These are phyloP conservation scores for Cheumatopsyche charites DNA, from an alignment of 1,140 invertebrate genomes.

Conservation along the genomic window DNA sequence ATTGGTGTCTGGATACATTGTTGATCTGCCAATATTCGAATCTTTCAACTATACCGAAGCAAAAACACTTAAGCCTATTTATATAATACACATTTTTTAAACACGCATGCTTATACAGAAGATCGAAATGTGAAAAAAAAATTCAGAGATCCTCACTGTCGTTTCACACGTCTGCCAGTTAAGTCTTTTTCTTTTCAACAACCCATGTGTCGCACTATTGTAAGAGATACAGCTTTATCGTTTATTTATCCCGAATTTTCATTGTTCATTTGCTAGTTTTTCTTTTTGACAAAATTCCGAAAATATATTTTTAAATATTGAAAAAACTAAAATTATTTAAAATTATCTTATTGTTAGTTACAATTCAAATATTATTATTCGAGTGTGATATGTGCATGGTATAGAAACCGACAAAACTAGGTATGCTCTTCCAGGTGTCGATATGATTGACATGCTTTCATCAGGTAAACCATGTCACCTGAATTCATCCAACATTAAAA, in stretches of 20 bases:
- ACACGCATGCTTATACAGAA: neutral
- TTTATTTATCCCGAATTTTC: conserved; percentile 14
- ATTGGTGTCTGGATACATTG: conserved; percentile 27
- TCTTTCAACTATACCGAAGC: conserved; percentile 34
- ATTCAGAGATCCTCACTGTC: conserved; percentile 23
- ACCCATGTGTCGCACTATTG: conserved; percentile 27
- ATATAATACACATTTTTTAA: conserved; percentile 29
- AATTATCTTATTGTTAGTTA: too few relatives aligned
- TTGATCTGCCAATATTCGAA: conserved; percentile 33
- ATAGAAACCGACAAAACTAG: neutral
- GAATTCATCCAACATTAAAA: conserved; percentile 3
- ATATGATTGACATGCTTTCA: conserved; percentile 45
- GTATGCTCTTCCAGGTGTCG: conserved; percentile 43
- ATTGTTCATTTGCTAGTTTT: neutral
- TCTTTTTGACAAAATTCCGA: neutral
- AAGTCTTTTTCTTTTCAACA: conserved; percentile 26
- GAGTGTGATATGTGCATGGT: neutral
- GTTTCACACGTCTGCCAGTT: conserved; percentile 37
- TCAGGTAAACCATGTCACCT: conserved; percentile 19
- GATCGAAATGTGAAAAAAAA: conserved; percentile 24
- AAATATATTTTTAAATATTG: neutral
- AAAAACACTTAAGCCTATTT: conserved; percentile 40
- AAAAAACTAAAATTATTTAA: neutral
- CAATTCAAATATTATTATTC: neutral
- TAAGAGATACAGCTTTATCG: conserved; percentile 35